These are phyloP conservation scores for Oryzias dopingdopingensis DNA, from an alignment of 2,797 vertebrate species.

Conservation along the genomic window DNA sequence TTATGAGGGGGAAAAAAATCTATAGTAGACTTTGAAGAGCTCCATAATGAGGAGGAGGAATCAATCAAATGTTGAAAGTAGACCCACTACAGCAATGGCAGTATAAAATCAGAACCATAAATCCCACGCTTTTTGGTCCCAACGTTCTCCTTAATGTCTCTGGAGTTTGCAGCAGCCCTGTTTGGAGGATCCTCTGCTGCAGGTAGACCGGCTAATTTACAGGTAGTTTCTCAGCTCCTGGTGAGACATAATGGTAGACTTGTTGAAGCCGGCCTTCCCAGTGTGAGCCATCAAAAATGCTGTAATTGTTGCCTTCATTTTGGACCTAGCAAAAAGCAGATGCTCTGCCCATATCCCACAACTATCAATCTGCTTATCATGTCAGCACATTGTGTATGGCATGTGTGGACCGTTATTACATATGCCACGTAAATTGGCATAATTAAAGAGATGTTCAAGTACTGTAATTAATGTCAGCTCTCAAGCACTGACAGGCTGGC, in stretches of 20 bases:
- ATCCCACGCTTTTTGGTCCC: slow-evolving; percentile 64
- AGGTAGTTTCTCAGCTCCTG: slow-evolving; percentile 23
- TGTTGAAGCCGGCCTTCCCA: slow-evolving; percentile 54
- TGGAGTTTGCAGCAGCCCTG: slow-evolving; percentile 52
- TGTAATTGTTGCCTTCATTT: slow-evolving; percentile 76
- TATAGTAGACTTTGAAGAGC: slow-evolving; percentile 66
- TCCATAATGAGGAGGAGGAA: slow-evolving; percentile 68
- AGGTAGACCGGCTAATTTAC: slow-evolving; percentile 51
- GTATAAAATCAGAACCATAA: slow-evolving; percentile 66
- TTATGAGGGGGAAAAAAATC: slow-evolving; percentile 56
- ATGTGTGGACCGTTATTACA: slow-evolving; percentile 72
- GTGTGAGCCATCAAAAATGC: slow-evolving; percentile 60
- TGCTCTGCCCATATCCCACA: slow-evolving; percentile 66
- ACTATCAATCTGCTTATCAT: slow-evolving; percentile 80
- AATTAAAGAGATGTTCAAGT: slow-evolving; percentile 79
- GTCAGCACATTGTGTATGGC: slow-evolving; percentile 57
- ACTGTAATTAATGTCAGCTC: slow-evolving; percentile 82
- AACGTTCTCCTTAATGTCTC: slow-evolving; percentile 63
- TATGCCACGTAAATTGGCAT: slow-evolving; percentile 75
- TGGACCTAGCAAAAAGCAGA: slow-evolving; percentile 64
- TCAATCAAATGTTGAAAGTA: slow-evolving; percentile 69
- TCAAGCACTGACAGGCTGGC: slow-evolving; percentile 66
- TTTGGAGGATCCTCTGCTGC: slow-evolving; percentile 39
- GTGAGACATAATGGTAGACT: slow-evolving; percentile 49
- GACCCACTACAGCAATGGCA: slow-evolving; percentile 60